Conservation (phyloP, 1,140 invertebrate species). For the Tenebrio molitor region DNA sequence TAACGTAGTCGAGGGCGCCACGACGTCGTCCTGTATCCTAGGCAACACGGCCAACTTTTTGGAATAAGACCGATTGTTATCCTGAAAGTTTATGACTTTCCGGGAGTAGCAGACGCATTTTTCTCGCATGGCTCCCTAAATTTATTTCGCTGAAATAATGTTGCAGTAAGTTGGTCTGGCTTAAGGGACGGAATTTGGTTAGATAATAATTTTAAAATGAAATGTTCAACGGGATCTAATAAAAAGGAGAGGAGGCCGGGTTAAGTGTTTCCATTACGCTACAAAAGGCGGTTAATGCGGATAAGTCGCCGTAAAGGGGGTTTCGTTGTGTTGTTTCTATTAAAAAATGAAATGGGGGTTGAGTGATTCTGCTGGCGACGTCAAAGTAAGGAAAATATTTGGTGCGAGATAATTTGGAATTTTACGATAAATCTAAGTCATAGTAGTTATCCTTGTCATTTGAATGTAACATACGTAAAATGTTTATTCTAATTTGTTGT, state of each 20-base stretch:
- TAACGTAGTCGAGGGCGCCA: too few species aligned
- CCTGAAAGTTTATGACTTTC: conserved; percentile 20
- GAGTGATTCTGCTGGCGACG: too few species aligned
- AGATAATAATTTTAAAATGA: conserved; percentile 29
- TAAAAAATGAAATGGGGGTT: too few species aligned
- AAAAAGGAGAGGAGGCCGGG: background rate
- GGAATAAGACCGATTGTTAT: conserved; percentile 35
- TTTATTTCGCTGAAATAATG: conserved; percentile 30
- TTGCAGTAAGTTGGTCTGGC: background rate
- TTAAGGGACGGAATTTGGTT: conserved; percentile 7
- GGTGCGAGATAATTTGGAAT: too few species aligned
- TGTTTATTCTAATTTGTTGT: too few species aligned
- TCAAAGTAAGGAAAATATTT: too few species aligned
- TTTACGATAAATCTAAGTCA: too few species aligned
- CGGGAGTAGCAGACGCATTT: conserved; percentile 24
- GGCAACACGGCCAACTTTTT: conserved; percentile 22
- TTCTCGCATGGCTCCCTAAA: conserved; percentile 21
- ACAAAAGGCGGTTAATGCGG: too few species aligned
- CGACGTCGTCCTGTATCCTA: conserved; percentile 27
- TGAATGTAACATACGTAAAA: too few species aligned
- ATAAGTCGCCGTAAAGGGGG: too few species aligned
- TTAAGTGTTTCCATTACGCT: conserved; percentile 25
- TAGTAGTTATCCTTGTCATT: too few species aligned
- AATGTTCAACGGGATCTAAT: background rate
- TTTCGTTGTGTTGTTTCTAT: too few species aligned